Evolutionary conservation across 2,797 vertebrate genomes (phyloP), one percentile per base, ranked within the genome.

Genomic region (Chaenodraco wilsoni): DNA sequence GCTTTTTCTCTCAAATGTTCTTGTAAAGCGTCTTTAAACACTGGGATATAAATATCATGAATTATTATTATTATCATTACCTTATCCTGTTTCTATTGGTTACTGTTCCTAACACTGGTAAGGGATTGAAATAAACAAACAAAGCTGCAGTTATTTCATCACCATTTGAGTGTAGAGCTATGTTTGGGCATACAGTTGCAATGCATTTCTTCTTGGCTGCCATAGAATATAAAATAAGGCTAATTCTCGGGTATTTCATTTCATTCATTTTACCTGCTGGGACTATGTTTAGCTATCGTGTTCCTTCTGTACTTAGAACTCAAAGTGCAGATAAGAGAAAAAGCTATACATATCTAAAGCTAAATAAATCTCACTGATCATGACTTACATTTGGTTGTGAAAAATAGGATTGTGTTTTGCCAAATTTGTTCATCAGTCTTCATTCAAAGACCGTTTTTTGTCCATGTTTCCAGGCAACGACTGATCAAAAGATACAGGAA

Each of bases 401-500:
- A 21, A 40, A 16, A 2, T 43, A 7, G 33, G 13, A 1, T 2
- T 33, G 5, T 21, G 5, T 55, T 66, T 19, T 16, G 1, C 23
- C 50, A 9, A 13, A 23, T 8, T n/a, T 10, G 3, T 10, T 45
- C 1, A 1, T 0, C 9, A 0, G 0, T 50, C 15, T 0, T 65
- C 41, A 5, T 4, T 9, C 16, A 9, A 0, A 75, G 50, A 62
- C 21, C 21, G 15, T 17, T 65, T 80, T 15, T 54, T 49, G 46
- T 62, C 9, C 49, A 3, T 44, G 0, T 59, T n/a, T 3, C n/a
- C 76, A 95, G 94, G 86, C 63, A 1, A 92, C 93, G 0, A 60
- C 92, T 12, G 91, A 90, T 52, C 90, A 82, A 15, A 96, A 95
- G 87, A 87, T 93, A 1, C 93, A 91, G 85, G 96, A 97, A 70